Evolutionary conservation across 2,113 vertebrate genomes (phyloP).

Genomic region (Aphelocoma coerulescens): DNA sequence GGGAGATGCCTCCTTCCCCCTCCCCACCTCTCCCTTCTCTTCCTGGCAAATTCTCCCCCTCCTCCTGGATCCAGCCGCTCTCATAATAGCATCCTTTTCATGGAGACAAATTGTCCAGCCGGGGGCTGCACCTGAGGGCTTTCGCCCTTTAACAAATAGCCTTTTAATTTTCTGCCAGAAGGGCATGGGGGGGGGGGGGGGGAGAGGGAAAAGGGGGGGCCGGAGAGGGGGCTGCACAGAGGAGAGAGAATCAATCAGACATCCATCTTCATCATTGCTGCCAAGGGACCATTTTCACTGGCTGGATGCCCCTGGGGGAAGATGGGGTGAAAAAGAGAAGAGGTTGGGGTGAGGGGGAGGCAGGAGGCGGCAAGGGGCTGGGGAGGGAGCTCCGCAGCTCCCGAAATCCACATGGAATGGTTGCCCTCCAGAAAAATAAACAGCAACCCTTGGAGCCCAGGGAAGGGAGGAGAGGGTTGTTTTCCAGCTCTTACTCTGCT

Average conservation of each 20-base stretch:
- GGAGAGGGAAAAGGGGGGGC: neutral
- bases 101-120: conserved; percentile 85
- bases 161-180: conserved; percentile 88
- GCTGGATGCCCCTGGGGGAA: conserved; percentile 77
- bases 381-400: neutral
- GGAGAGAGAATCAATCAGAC: conserved; percentile 82
- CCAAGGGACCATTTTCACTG: conserved; percentile 78
- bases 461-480: neutral
- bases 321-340: conserved; percentile 71
- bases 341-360: conserved; percentile 33
- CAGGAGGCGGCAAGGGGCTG: neutral
- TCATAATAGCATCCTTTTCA: conserved; percentile 85
- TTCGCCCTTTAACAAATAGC: conserved; percentile 85
- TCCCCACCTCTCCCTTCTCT: conserved; percentile 15
- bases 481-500: neutral
- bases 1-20: conserved; percentile 51
- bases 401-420: neutral
- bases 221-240: conserved; percentile 39
- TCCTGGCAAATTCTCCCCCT: conserved; percentile 62
- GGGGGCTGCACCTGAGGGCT: conserved; percentile 82
- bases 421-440: conserved; percentile 8
- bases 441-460: neutral
- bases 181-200: conserved; percentile 57
- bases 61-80: conserved; percentile 76
- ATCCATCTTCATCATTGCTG: conserved; percentile 85